A percentile compares a stretch with the other conserved stretches of the same genome.
Evolutionary conservation across 2,113 vertebrate species (phyloP).

Genomic region (Pseudolaguvia tuberculata): DNA sequence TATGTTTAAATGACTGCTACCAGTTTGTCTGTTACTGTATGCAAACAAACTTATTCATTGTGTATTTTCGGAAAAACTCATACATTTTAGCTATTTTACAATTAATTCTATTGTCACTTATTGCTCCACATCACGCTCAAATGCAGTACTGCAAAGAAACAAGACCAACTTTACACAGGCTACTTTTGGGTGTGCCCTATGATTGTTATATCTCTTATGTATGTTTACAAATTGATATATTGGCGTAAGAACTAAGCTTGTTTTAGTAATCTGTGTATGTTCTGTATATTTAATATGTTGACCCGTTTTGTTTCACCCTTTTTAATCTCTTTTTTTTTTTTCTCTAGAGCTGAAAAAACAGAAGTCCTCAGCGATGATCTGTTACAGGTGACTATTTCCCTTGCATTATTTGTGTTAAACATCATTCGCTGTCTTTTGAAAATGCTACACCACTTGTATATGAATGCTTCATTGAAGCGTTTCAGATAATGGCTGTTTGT

Average conservation of each 20-base stretch:
- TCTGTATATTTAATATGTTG: not conserved
- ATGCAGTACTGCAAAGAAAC: not conserved
- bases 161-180: not conserved
- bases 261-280: not conserved
- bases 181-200: not conserved
- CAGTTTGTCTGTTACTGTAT: not conserved
- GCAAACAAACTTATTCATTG: not conserved
- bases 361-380: constrained; percentile 98
- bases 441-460: not conserved
- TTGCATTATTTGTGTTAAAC: not conserved
- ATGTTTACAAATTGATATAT: not conserved
- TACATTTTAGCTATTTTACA: not conserved
- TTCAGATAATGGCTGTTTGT: not conserved
- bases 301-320: not conserved
- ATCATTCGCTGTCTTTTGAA: not conserved
- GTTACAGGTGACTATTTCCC: constrained; percentile 79
- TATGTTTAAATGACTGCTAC: not conserved
- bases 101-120: not conserved
- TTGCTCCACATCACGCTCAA: not conserved
- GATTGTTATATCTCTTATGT: not conserved
- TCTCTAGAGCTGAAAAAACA: constrained; percentile 92
- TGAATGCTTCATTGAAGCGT: not conserved
- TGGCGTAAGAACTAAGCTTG: too few species aligned
- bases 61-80: too few species aligned
- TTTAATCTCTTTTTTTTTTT: constrained; percentile 52